Percentiles rank a stretch among this genome's conserved stretches.
These are phyloP conservation scores for Ruditapes philippinarum DNA, from an alignment of 1,140 invertebrate species.

Conservation along the genomic window DNA sequence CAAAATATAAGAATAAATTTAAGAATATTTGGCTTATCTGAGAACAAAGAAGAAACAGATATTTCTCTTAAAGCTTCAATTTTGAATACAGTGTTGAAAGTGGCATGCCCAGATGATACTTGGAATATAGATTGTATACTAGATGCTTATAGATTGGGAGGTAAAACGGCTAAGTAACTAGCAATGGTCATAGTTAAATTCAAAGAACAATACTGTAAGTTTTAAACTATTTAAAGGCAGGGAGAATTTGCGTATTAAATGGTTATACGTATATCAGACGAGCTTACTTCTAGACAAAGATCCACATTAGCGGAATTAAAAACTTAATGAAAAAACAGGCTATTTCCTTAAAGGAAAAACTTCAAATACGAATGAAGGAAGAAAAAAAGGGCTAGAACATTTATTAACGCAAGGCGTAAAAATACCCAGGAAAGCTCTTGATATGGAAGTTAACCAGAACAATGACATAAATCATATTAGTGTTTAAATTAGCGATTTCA, in stretches of 20 bases:
- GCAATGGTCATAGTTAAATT: not conserved
- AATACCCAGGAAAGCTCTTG: too few species aligned
- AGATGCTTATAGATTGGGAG: not conserved
- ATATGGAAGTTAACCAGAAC: too few species aligned
- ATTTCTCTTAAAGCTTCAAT: not conserved
- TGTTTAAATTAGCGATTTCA: too few species aligned
- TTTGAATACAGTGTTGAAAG: not conserved
- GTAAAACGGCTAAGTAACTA: not conserved
- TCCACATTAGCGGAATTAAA: not conserved
- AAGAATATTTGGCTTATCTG: not conserved
- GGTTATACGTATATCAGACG: not conserved
- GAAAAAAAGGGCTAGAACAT: too few species aligned
- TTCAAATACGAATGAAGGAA: not conserved
- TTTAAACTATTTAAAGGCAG: not conserved
- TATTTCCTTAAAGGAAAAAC: not conserved
- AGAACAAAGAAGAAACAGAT: not conserved
- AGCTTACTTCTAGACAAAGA: not conserved
- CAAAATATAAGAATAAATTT: not conserved
- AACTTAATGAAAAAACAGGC: not conserved
- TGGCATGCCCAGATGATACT: not conserved
- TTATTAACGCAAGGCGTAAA: too few species aligned
- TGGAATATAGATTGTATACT: not conserved
- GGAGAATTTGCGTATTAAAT: not conserved
- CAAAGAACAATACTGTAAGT: not conserved
- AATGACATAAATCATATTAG: too few species aligned